Evolutionary conservation across 1,140 invertebrate species (phyloP), one percentile per base, ranked within the genome.

Genomic region (Drosophila hydei): DNA sequence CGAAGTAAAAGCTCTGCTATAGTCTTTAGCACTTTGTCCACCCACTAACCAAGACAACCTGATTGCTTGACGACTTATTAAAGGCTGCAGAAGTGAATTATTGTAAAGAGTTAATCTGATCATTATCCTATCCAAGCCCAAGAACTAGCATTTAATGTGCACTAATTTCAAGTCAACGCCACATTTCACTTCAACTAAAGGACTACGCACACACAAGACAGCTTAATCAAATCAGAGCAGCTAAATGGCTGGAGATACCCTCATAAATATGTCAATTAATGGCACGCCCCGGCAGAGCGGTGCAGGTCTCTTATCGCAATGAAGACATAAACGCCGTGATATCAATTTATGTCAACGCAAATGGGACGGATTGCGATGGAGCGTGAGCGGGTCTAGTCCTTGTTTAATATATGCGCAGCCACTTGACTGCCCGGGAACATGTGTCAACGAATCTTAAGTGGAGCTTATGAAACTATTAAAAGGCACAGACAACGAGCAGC

Each of bases 361-460:
- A 89, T 77, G 75, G 64, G 33, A 59, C 18, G 25, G 62, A 38
- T 16, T 23, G 48, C 23, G 47, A 11, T 38, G 36, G 51, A 7
- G 21, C 2, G 30, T 33, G 38, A 30, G 14, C 47, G 19, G 14
- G 16, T 8, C 27, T 33, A 36, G 52, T 67, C 61, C 51, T 68
- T 19, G 63, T 62, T 69, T 85, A 85, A 85, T 80, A 51, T 85
- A 88, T 87, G 71, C 83, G 52, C 67, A 72, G 30, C 40, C 58
- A 78, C 83, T 78, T 75, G 59, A 73, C 60, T 64, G 42, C n/a
- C 74, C 42, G 55, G 63, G 76, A 78, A 88, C 85, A 91, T 91
- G 89, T 91, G 89, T 91, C 79, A 90, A 79, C 89, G 89, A 85
- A 91, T 91, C 89, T 91, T 90, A 91, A 91, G 88, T 85, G 89